Evolutionary conservation across 2,797 vertebrate species (phyloP), one percentile per base, ranked within the genome.

Genomic region (Gobionotothen gibberifrons): DNA sequence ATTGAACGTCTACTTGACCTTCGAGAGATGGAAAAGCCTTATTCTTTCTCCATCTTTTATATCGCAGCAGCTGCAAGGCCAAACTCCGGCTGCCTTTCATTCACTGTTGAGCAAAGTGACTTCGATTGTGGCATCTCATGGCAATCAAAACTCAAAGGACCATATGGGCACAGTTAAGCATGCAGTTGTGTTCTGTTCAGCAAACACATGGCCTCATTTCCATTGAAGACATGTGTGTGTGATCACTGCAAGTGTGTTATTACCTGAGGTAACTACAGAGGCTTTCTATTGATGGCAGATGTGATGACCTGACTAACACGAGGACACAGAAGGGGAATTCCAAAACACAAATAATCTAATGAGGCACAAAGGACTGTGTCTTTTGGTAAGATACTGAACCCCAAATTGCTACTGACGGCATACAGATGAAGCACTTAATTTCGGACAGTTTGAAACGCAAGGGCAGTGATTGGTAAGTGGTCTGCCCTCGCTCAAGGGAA

Each of bases 1-100:
- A 87, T 76, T 74, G 77, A 62, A 76, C 59, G 81, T 78, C 81
- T 85, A 81, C 78, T 89, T 89, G 89, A 90, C 90, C 89, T 91
- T 93, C 82, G 72, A 56, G 52, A 57, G 86, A 83, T 74, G 69
- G 85, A 86, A 89, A 85, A 56, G 81, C 80, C 85, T 73, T 65
- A 79, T 78, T 85, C 71, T 57, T 79, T 52, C 72, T 47, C 42
- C 47, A 60, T 74, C 57, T 81, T 74, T 85, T 78, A 75, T 70
- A 75, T 43, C 81, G 61, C 49, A 67, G 74, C 85, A 81, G 83
- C 79, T 83, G 70, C 79, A 77, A 86, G 87, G 85, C 76, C 70
- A 67, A 26, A 81, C 65, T 64, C 74, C 26, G 72, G 76, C 75
- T 73, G 65, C 71, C 77, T 73, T 64, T 60, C 76, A 76, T 85